These are phyloP conservation scores for Thamnophis sirtalis DNA, from an alignment of 2,113 vertebrate species.

Conservation along the genomic window DNA sequence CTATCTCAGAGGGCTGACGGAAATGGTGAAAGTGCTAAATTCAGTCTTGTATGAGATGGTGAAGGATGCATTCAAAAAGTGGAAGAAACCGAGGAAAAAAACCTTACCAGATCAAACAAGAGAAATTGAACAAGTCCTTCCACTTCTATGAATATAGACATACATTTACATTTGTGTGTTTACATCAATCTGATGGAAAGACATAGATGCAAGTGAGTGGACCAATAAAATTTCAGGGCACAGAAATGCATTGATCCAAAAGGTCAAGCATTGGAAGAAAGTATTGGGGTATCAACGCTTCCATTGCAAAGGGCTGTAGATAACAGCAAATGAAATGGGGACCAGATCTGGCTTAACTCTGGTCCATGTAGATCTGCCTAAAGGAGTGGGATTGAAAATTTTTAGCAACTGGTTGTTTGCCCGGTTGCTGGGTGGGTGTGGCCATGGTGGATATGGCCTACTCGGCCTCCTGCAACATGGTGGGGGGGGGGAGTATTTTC, in stretches of 20 bases:
- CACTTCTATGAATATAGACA: background rate
- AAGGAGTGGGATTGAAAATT: too few relatives aligned
- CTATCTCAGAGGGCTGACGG: background rate
- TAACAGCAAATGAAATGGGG: background rate
- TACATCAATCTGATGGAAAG: background rate
- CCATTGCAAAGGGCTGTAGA: background rate
- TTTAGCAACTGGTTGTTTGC: too few relatives aligned
- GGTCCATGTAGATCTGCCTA: background rate
- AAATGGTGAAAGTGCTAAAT: background rate
- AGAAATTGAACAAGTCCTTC: background rate
- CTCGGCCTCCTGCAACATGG: too few relatives aligned
- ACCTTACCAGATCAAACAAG: background rate
- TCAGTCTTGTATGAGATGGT: background rate
- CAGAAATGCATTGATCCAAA: background rate
- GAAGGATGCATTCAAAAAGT: background rate
- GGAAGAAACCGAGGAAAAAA: background rate
- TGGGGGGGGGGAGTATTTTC: too few relatives aligned
- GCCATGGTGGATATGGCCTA: too few relatives aligned
- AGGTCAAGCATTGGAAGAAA: background rate
- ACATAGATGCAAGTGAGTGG: background rate
- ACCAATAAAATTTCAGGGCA: background rate
- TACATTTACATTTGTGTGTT: background rate
- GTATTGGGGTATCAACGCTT: background rate
- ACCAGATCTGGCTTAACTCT: background rate
- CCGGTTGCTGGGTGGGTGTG: too few relatives aligned